Evolutionary conservation across 2,888 invertebrate genomes (phyloP), one percentile per base, ranked within the genome.

Genomic region (Eledone cirrhosa): DNA sequence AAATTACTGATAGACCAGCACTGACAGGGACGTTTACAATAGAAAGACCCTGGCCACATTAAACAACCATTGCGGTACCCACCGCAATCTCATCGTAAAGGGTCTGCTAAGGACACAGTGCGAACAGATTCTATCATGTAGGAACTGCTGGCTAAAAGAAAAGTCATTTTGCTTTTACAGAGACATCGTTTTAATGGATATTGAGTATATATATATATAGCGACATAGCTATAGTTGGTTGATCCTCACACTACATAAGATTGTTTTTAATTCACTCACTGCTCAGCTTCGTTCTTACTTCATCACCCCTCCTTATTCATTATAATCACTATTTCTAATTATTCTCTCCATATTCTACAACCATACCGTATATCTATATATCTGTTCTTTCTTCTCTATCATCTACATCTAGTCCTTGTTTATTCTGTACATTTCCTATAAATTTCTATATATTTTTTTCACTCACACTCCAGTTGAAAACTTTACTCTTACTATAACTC

Each of bases 401-500:
- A 33, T 5, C 4, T 8, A 31, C 31, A 69, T 31, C 69, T 69
- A 11, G 69, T 22, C 14, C 69, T 11, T 22, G 3, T 22, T 33
- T 16, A 13, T 33, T 63, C 16, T 11, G 31, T 69, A 19, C 33
- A 2, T n/a, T 33, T 31, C 33, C n/a, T 31, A 29, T 29, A 31
- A 24, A 31, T 67, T 31, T 29, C 29, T 29, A 27, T 22, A 33
- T 33, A 11, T 69, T 69, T 69, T 22, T 27, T 19, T 63, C 63
- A 24, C 63, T 69, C 69, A 22, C 19, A 69, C 69, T 69, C 31
- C 69, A 11, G 33, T 69, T 31, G 22, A 29, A 69, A 69, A 69
- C 69, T 69, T 69, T 69, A n/a, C 69, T 69, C 69, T 69, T 3
- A n/a, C 69, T 19, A n/a, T 13, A 22, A 22, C 69, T 22, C 69